Conservation (phyloP, 2,888 invertebrate genomes). For the Tricholauxania praeusta region DNA sequence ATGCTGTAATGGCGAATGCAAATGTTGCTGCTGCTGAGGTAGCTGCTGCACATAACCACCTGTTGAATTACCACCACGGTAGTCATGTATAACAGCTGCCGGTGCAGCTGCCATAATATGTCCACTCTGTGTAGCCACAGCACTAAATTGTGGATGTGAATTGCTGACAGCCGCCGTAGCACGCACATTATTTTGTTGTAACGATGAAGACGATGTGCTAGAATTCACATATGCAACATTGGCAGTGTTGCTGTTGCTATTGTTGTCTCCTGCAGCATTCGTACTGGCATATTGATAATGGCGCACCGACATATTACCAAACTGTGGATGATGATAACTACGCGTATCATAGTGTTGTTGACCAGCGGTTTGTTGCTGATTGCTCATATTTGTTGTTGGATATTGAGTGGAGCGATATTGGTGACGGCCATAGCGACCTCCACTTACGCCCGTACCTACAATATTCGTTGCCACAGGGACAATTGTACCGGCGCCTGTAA, state of each 20-base stretch:
- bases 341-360: slow-evolving; percentile 50
- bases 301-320: slow-evolving; percentile 65
- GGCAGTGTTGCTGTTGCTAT: slow-evolving; percentile 27
- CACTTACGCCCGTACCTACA: slow-evolving; percentile 44
- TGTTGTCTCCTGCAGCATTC: slow-evolving; percentile 48
- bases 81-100: background rate
- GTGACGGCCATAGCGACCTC: slow-evolving; percentile 43
- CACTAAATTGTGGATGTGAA: slow-evolving; percentile 42
- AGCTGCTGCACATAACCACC: background rate
- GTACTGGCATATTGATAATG: slow-evolving; percentile 50
- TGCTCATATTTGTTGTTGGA: slow-evolving; percentile 42
- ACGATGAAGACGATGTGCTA: background rate
- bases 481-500: slow-evolving; percentile 54
- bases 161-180: slow-evolving; percentile 27
- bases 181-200: background rate
- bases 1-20: slow-evolving; percentile 27
- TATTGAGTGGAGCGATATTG: slow-evolving; percentile 51
- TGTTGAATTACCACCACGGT: too few species aligned
- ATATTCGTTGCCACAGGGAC: slow-evolving; percentile 42
- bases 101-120: slow-evolving; percentile 14
- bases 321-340: slow-evolving; percentile 65
- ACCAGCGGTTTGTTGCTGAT: slow-evolving; percentile 38
- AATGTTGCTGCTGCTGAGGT: slow-evolving; percentile 24
- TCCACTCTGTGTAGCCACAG: slow-evolving; percentile 43
- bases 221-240: too few species aligned